Evolutionary conservation across 2,797 vertebrate species (phyloP).

Genomic region (Anguilla marmorata): DNA sequence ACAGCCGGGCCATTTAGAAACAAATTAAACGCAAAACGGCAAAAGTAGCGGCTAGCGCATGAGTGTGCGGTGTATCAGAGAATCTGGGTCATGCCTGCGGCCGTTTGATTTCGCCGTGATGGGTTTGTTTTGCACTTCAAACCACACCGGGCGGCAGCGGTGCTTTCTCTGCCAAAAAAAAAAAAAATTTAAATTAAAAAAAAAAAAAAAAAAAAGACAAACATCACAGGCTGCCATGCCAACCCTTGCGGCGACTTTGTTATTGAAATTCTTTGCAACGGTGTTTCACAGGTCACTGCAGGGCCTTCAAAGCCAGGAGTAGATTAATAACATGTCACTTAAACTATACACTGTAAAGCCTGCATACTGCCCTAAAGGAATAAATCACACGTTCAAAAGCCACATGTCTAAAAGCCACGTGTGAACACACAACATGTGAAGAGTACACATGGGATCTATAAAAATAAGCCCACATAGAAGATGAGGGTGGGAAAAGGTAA

Average conservation of each 20-base stretch:
- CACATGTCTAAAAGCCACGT: too few relatives aligned
- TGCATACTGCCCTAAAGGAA: too few relatives aligned
- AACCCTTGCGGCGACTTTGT: neutral
- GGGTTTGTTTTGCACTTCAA: conserved; percentile 1
- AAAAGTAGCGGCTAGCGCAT: neutral
- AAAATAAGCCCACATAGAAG: too few relatives aligned
- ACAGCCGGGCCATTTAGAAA: neutral
- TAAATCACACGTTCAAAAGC: too few relatives aligned
- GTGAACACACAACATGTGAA: too few relatives aligned
- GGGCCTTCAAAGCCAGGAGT: neutral
- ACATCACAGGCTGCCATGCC: neutral
- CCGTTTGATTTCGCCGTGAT: neutral
- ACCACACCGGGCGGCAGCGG: neutral
- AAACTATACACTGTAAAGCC: too few relatives aligned
- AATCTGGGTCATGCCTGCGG: neutral
- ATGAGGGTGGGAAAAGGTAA: too few relatives aligned
- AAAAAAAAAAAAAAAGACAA: neutral
- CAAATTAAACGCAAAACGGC: neutral
- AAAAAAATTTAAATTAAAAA: neutral
- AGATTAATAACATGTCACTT: neutral
- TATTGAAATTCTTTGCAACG: neutral
- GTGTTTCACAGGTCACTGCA: neutral
- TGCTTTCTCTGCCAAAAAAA: neutral
- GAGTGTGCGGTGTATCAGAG: neutral
- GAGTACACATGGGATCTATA: too few relatives aligned